phyloP scores from a whole-genome alignment of 2,113 vertebrate species.

The Platycercus adscitus region DNA sequence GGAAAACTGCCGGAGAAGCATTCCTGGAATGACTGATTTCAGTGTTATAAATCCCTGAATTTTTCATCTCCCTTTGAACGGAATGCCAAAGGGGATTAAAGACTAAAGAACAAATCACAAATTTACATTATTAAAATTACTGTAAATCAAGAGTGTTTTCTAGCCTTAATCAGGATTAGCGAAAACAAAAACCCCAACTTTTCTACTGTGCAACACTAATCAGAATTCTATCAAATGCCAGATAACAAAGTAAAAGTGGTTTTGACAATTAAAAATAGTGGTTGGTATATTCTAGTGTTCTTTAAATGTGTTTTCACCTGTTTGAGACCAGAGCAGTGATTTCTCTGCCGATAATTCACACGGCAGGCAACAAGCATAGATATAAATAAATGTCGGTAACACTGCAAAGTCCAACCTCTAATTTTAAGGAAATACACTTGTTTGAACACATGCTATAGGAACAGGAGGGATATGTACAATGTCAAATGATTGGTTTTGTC shows the following conservation, averaged over 20 bases:
- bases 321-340: background rate
- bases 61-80: conserved; percentile 56
- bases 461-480: background rate
- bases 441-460: background rate
- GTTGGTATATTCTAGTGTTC: background rate
- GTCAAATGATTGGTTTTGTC: background rate
- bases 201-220: background rate
- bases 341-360: background rate
- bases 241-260: background rate
- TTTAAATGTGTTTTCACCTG: background rate
- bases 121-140: conserved; percentile 72
- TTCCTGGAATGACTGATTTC: conserved; percentile 32
- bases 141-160: conserved; percentile 63
- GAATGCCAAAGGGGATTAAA: conserved; percentile 71
- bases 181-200: background rate
- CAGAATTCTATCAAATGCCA: background rate
- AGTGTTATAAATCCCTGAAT: conserved; percentile 64
- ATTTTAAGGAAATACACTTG: background rate
- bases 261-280: background rate
- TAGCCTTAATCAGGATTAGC: conserved; percentile 60
- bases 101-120: conserved; percentile 65
- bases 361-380: rapidly evolving
- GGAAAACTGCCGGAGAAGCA: background rate
- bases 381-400: background rate
- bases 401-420: background rate